phyloP scores from a whole-genome alignment of 2,888 invertebrate species.

The Leptothorax acervorum region DNA sequence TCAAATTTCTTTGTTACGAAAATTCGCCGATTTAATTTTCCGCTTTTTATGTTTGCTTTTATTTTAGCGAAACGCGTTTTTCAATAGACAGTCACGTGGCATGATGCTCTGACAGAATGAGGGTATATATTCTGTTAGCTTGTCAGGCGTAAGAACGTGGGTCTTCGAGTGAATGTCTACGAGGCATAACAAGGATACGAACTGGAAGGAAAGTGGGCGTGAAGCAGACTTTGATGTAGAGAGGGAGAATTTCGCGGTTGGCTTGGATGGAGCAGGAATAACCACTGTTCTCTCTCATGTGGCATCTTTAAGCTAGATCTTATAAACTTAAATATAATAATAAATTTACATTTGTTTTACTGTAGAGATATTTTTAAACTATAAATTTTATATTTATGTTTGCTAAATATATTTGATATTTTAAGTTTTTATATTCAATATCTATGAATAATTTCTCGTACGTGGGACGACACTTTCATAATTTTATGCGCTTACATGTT shows the following conservation, averaged over 20 bases:
- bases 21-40: constrained; percentile 1
- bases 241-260: constrained; percentile 76
- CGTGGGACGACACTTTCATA: not conserved
- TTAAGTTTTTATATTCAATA: constrained; percentile 5
- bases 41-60: not conserved
- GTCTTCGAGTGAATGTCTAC: constrained; percentile 52
- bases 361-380: constrained; percentile 1
- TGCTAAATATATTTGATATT: constrained; percentile 9
- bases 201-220: constrained; percentile 76
- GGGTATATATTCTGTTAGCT: constrained; percentile 14
- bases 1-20: not conserved
- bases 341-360: not conserved
- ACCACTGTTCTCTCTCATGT: constrained; percentile 67
- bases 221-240: constrained; percentile 77
- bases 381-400: not conserved
- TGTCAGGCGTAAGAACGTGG: constrained; percentile 53
- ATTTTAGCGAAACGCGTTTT: constrained; percentile 12
- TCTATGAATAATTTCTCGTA: not conserved
- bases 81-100: constrained; percentile 56
- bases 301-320: constrained; percentile 1
- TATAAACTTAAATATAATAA: not conserved
- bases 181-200: constrained; percentile 63
- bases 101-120: constrained; percentile 37
- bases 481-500: not conserved
- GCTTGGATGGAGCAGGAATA: constrained; percentile 77